A percentile compares a stretch with the other conserved stretches of the same genome.
Evolutionary conservation across 2,888 invertebrate species (phyloP).

Genomic region (Macrophya annulata): DNA sequence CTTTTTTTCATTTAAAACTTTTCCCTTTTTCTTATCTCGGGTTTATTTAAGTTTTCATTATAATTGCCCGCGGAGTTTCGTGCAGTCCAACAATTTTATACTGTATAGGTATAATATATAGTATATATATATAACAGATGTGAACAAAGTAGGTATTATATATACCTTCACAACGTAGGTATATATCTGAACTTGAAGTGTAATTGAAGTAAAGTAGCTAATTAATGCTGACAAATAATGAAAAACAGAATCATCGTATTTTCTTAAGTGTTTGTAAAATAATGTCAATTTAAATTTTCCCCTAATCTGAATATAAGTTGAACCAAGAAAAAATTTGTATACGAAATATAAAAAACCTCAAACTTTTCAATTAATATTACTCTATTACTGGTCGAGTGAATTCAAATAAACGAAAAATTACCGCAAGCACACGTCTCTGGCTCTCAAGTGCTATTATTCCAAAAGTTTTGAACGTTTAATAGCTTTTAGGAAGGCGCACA

Average conservation of each 20-base stretch:
- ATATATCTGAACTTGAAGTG: background rate
- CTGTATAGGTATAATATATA: background rate
- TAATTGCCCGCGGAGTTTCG: constrained; percentile 13
- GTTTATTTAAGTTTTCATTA: constrained; percentile 7
- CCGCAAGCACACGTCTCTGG: constrained; percentile 69
- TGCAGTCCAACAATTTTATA: background rate
- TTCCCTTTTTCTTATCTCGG: constrained; percentile 6
- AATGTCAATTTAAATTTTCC: background rate
- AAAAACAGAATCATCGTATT: background rate
- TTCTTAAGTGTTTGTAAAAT: background rate
- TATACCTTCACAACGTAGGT: background rate
- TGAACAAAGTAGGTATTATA: background rate
- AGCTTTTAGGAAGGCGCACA: constrained; percentile 69
- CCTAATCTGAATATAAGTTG: no score
- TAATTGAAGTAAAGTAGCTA: constrained; percentile 35
- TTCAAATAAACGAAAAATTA: constrained; percentile 73
- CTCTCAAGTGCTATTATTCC: constrained; percentile 70
- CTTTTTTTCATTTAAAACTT: constrained; percentile 23
- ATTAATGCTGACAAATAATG: background rate
- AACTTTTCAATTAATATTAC: constrained; percentile 75
- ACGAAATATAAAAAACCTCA: constrained; percentile 52
- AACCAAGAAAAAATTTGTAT: constrained; percentile 41
- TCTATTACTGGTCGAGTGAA: constrained; percentile 69
- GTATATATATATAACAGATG: background rate
- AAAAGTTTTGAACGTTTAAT: constrained; percentile 75